Evolutionary conservation across 1,140 invertebrate species (phyloP), one percentile per base, ranked within the genome.

Genomic region (Rhagoletis pomonella): DNA sequence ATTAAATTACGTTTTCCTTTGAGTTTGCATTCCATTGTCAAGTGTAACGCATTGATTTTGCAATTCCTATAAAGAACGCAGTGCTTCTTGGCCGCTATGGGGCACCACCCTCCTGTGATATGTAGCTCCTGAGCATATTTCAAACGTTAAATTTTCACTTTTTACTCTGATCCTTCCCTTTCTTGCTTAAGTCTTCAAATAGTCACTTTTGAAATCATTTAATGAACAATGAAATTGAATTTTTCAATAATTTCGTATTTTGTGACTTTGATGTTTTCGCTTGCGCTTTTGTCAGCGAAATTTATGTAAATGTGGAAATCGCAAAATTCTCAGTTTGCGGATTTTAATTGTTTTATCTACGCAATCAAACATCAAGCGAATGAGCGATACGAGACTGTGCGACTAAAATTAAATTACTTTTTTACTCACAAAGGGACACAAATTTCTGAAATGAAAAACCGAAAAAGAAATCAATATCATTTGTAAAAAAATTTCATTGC

Each of bases 201-300:
- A 87, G 58, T 58, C 19, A 77, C 59, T 77, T 87, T 88, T 92
- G 91, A 92, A 89, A 90, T 91, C 89, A 89, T 90, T 92, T 90
- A 92, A 92, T 92, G 90, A 92, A 89, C 88, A 90, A 89, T 89
- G 87, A 88, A 89, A 90, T 91, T 81, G 47, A 81, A 81, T 81
- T 81, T 58, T 55, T 29, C 6, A 81, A 81, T 62, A 62, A 62
- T 62, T 62, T 62, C 4, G n/a, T 4, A 62, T 17, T 62, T 62
- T 62, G 60, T n/a, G 60, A 14, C 47, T 81, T 81, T 77, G 73
- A 77, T 14, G 47, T 81, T 50, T 19, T 5, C 17, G 47, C 4
- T 9, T 81, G 3, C 55, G 47, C 73, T 81, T 81, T 81, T 81
- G 73, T 81, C 73, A 81, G 73, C 73, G 47, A 81, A 81, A 55